Evolutionary conservation across 2,113 vertebrate genomes (phyloP), one percentile per base, ranked within the genome.

Genomic region (Kryptolebias marmoratus): DNA sequence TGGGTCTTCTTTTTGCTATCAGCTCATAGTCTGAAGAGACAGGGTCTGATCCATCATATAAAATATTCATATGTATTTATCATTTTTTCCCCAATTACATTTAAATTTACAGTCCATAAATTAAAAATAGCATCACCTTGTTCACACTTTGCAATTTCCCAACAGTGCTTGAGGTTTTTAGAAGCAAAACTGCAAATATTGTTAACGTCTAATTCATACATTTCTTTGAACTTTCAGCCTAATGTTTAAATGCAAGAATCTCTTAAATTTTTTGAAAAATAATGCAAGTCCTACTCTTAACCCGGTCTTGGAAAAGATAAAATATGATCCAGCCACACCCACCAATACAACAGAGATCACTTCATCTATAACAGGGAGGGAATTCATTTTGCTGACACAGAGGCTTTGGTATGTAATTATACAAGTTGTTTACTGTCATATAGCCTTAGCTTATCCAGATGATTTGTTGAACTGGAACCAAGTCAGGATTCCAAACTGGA

Each of bases 371-470:
- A 45, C 18, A 61, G 49, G 63, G 58, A 62, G 27, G n/a, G 63
- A 45, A 65, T 61, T 16, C 10, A 15, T 62, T 78, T 58, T 68
- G 12, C 61, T 71, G 82, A 89, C 61, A 60, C 53, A 64, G 15
- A 30, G 58, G 11, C 68, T 67, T 32, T 79, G 79, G 69, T 76
- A 82, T 90, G 79, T 73, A 28, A 63, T 71, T 71, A 55, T 73
- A 48, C 56, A 11, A 69, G 2, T 8, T 64, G 39, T 54, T 71
- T 53, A 11, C 53, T 75, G 71, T 61, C 67, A 55, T 75, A 42
- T 10, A 42, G 75, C 87, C 44, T 22, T 22, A 22, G 22, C 62
- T 79, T 59, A 83, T 65, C 30, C 27, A 54, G 56, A 39, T 31
- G n/a, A n/a, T 27, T 42, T 31, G 64, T 10, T 87, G 16, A 75